A percentile compares a stretch with the other conserved stretches of the same genome.
Conservation (phyloP, 2,797 vertebrate species). For the Alfaro cultratus region DNA sequence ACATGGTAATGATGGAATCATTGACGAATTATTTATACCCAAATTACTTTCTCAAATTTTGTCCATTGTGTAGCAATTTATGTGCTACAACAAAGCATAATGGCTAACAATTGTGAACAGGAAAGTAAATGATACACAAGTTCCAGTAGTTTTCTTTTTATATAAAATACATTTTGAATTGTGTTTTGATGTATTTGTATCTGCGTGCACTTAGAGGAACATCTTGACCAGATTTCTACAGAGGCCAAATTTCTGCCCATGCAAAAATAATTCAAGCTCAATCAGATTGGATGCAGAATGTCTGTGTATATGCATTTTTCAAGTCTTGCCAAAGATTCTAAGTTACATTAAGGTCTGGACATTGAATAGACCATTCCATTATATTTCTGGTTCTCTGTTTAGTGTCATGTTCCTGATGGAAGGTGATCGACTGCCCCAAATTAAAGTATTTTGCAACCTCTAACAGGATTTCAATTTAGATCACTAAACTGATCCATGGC, state of each 20-base stretch:
- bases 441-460: neutral
- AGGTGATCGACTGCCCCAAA: neutral
- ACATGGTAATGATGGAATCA: no score
- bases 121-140: neutral
- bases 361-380: neutral
- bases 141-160: neutral
- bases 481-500: neutral
- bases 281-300: neutral
- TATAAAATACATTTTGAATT: neutral
- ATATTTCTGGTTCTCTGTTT: neutral
- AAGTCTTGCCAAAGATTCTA: neutral
- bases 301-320: neutral
- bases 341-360: neutral
- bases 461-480: neutral
- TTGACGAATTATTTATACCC: neutral
- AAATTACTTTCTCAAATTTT: neutral
- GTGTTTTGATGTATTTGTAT: neutral
- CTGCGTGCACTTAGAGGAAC: neutral
- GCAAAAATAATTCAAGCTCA: neutral
- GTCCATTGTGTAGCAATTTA: neutral
- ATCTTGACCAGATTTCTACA: neutral
- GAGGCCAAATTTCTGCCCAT: no score
- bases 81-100: neutral
- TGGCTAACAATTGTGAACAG: neutral
- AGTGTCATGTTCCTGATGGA: neutral